These are phyloP conservation scores for Malacoraja senta DNA, from an alignment of 2,797 vertebrate species.

Conservation along the genomic window DNA sequence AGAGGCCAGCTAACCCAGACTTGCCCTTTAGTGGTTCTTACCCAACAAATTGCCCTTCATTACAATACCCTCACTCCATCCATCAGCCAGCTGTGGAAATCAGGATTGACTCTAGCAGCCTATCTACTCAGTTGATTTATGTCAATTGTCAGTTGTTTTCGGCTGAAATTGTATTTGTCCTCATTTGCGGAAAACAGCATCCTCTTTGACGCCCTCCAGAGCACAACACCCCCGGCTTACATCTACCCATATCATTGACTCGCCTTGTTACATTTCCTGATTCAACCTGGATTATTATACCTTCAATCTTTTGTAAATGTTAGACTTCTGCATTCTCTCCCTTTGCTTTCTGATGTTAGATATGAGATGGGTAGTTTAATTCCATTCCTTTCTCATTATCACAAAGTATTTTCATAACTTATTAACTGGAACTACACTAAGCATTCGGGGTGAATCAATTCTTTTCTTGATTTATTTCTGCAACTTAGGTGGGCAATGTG, in stretches of 20 bases:
- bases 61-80: background rate
- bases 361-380: background rate
- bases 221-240: too few species aligned
- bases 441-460: background rate
- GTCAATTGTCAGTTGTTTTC: background rate
- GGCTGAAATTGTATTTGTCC: background rate
- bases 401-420: background rate
- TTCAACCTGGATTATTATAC: too few species aligned
- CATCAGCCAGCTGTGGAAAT: constrained; percentile 17
- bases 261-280: background rate
- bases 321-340: background rate
- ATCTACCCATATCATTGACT: too few species aligned
- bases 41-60: background rate
- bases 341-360: background rate
- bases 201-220: too few species aligned
- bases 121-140: background rate
- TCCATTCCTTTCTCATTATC: background rate
- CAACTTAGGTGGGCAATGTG: background rate
- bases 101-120: background rate
- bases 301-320: background rate
- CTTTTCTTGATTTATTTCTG: background rate
- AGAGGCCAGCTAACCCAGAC: constrained; percentile 14
- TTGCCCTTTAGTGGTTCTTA: background rate
- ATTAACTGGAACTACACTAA: background rate
- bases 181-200: background rate